phyloP scores from a whole-genome alignment of 2,888 invertebrate genomes.

The Ctena decussata region DNA sequence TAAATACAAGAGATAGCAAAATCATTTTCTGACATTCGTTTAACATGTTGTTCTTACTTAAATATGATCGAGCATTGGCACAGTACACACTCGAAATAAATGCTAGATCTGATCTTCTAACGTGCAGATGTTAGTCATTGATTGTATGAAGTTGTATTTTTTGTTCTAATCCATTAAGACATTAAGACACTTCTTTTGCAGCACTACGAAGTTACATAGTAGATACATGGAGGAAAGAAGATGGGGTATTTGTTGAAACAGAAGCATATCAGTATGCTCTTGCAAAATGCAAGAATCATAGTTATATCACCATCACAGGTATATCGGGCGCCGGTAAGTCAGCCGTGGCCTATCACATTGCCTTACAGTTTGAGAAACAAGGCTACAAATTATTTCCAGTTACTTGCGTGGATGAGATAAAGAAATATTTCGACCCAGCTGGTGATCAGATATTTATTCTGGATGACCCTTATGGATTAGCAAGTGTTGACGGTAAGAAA shows the following conservation, averaged over 20 bases:
- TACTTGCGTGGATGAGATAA: not conserved
- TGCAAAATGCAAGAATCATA: not conserved
- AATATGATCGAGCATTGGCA: too few relatives aligned
- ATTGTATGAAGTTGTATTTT: too few relatives aligned
- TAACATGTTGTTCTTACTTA: too few relatives aligned
- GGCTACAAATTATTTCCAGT: constrained; percentile 31
- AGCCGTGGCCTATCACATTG: constrained; percentile 8
- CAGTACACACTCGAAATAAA: too few relatives aligned
- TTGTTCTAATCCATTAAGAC: too few relatives aligned
- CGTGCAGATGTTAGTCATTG: too few relatives aligned
- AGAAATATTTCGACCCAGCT: not conserved
- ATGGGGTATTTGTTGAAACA: constrained; percentile 17
- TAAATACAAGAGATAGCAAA: too few relatives aligned
- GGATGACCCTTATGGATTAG: constrained; percentile 14
- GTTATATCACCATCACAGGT: constrained; percentile 15
- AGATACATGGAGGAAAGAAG: constrained; percentile 25
- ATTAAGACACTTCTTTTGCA: too few relatives aligned
- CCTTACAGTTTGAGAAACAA: not conserved
- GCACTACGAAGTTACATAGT: not conserved
- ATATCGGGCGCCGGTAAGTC: constrained; percentile 33
- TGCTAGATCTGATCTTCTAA: too few relatives aligned
- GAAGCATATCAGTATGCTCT: not conserved
- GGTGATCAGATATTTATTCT: constrained; percentile 21
- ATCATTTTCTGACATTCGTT: too few relatives aligned
- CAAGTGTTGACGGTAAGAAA: not conserved